A percentile compares a stretch with the other conserved stretches of the same genome.
phyloP scores from a whole-genome alignment of 1,140 invertebrate species.

The Drosophila neocordata region DNA sequence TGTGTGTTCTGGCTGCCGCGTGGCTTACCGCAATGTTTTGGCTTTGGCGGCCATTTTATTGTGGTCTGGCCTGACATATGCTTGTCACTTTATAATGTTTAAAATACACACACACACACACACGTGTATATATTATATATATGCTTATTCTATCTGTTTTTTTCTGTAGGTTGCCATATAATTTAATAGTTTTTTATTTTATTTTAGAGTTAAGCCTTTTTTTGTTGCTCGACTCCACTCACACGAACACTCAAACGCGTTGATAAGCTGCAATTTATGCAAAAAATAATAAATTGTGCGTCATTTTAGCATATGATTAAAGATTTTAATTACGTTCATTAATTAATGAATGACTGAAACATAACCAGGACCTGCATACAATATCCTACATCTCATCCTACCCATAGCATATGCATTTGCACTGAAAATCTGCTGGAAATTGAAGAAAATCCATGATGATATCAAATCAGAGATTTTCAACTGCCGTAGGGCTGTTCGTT shows the following conservation, averaged over 20 bases:
- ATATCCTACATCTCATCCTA: no score
- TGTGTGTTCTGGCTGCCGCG: slow-evolving; percentile 18
- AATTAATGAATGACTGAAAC: slow-evolving; percentile 30
- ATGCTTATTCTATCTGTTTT: slow-evolving; percentile 10
- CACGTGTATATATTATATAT: slow-evolving; percentile 24
- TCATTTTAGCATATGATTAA: slow-evolving; percentile 41
- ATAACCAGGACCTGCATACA: no score
- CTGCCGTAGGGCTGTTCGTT: slow-evolving; percentile 28
- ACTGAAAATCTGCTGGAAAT: slow-evolving; percentile 14
- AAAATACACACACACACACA: slow-evolving; percentile 32
- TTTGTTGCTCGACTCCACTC: neutral
- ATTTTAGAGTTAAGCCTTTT: slow-evolving; percentile 23
- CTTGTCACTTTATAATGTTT: slow-evolving; percentile 57
- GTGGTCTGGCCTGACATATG: slow-evolving; percentile 65
- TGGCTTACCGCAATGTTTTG: slow-evolving; percentile 71
- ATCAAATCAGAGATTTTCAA: slow-evolving; percentile 35
- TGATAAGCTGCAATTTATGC: slow-evolving; percentile 23
- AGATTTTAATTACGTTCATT: slow-evolving; percentile 47
- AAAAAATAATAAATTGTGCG: slow-evolving; percentile 8
- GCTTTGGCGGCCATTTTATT: slow-evolving; percentile 72
- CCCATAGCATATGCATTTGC: slow-evolving; percentile 12
- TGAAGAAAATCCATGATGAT: slow-evolving; percentile 6
- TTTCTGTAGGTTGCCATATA: slow-evolving; percentile 8
- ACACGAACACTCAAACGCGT: neutral
- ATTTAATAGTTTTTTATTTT: slow-evolving; percentile 58